These are phyloP conservation scores for Drosophila barbarae DNA, from an alignment of 2,888 invertebrate species.

Conservation along the genomic window DNA sequence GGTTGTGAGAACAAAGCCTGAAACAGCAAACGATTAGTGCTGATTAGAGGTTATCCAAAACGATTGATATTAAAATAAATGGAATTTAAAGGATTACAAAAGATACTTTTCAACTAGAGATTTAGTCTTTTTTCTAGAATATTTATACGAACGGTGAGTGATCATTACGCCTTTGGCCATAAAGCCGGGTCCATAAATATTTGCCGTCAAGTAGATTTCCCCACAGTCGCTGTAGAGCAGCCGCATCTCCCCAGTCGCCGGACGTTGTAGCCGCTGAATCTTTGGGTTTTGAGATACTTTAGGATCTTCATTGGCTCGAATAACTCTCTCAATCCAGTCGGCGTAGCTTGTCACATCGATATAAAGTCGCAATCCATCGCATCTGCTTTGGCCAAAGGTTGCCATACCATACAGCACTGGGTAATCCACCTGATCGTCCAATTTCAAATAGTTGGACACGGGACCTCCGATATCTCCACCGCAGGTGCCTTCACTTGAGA, in stretches of 20 bases:
- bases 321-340: not conserved
- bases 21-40: not conserved
- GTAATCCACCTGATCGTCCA: not conserved
- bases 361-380: not conserved
- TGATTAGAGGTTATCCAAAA: not conserved
- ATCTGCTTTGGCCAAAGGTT: not conserved
- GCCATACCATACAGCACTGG: not conserved
- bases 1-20: slow-evolving; percentile 2
- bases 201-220: not conserved
- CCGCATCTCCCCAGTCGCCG: too few species aligned
- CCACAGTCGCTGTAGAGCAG: not conserved
- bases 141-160: slow-evolving; percentile 1
- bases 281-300: not conserved
- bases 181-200: slow-evolving; percentile 3
- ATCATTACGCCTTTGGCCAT: slow-evolving; percentile 11
- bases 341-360: slow-evolving; percentile 1
- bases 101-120: too few species aligned
- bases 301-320: not conserved
- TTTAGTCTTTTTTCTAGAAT: too few species aligned
- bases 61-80: too few species aligned
- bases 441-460: not conserved
- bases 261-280: not conserved
- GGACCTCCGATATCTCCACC: slow-evolving; percentile 1
- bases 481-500: not conserved
- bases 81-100: too few species aligned